These are phyloP conservation scores for Cecropterus lyciades DNA, from an alignment of 1,140 invertebrate species.

Conservation along the genomic window DNA sequence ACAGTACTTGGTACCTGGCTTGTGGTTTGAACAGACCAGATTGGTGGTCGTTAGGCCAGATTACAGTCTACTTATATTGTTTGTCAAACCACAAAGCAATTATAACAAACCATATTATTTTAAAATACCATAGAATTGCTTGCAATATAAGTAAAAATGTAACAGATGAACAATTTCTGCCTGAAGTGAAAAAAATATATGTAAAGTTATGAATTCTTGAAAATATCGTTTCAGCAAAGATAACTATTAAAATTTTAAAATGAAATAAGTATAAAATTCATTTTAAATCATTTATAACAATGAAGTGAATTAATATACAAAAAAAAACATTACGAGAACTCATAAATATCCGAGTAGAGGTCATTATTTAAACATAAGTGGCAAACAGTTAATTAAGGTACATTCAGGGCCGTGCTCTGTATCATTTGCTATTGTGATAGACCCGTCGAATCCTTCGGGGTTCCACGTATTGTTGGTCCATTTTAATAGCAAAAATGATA, in stretches of 20 bases:
- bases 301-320: too few relatives aligned
- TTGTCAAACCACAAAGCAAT: conserved; percentile 26
- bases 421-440: conserved; percentile 81
- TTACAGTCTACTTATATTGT: conserved; percentile 27
- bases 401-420: conserved; percentile 70
- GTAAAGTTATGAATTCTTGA: too few relatives aligned
- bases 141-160: too few relatives aligned
- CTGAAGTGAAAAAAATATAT: too few relatives aligned
- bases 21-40: conserved; percentile 21
- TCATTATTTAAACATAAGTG: conserved; percentile 55
- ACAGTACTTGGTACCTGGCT: conserved; percentile 16
- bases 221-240: too few relatives aligned
- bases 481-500: conserved; percentile 82
- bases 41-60: conserved; percentile 5
- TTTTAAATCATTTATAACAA: too few relatives aligned
- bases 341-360: conserved; percentile 45
- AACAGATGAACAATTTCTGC: too few relatives aligned
- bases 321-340: too few relatives aligned
- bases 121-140: too few relatives aligned
- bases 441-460: conserved; percentile 73
- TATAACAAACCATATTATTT: conserved; percentile 3
- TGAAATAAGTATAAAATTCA: too few relatives aligned
- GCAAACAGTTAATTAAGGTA: conserved; percentile 76
- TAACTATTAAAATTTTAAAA: too few relatives aligned
- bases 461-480: conserved; percentile 70